Evolutionary conservation across 2,113 vertebrate genomes (phyloP), one percentile per base, ranked within the genome.

Genomic region (Arvicanthis niloticus): DNA sequence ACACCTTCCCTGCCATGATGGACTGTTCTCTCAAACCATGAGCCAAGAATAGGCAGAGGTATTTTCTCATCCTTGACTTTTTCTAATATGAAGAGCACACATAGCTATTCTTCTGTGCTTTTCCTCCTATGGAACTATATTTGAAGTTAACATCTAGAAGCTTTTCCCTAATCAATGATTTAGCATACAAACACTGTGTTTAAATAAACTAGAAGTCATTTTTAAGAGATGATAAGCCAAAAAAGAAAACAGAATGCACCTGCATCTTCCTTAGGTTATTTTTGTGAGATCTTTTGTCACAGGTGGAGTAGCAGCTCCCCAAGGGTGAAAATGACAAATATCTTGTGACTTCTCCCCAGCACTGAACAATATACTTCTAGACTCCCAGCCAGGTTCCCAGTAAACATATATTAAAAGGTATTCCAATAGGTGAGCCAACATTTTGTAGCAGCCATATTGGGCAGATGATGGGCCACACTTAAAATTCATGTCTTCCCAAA

Each of bases 381-480:
- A 19, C 34, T 81, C 40, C 62, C 1, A 81, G 76, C 58, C 24
- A 81, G 78, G 40, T 12, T 15, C 67, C 62, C 65, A 89, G 22
- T 31, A 96, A 62, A 88, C 21, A 75, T 53, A 93, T 7, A 68
- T 86, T 45, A 76, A 88, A 53, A n/a, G 78, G 67, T 92, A 91
- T 91, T 92, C 60, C 89, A 94, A 51, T 48, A 85, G 70, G 17
- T 19, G 24, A 96, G 68, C 29, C 91, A 42, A 82, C 51, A 58
- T 88, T 72, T 85, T 51, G n/a, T 67, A 91, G 34, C 87, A 88
- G 85, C 17, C 21, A 81, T 81, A 82, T 1, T 88, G 62, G 51
- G 37, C 31, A 88, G 42, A 87, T 60, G 31, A 48, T 67, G 13
- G 4, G 34, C 56, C 5, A 68, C 42, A 67, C 21, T 90, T 93